Evolutionary conservation across 2,113 vertebrate species (phyloP).

Genomic region (Oncorhynchus keta): DNA sequence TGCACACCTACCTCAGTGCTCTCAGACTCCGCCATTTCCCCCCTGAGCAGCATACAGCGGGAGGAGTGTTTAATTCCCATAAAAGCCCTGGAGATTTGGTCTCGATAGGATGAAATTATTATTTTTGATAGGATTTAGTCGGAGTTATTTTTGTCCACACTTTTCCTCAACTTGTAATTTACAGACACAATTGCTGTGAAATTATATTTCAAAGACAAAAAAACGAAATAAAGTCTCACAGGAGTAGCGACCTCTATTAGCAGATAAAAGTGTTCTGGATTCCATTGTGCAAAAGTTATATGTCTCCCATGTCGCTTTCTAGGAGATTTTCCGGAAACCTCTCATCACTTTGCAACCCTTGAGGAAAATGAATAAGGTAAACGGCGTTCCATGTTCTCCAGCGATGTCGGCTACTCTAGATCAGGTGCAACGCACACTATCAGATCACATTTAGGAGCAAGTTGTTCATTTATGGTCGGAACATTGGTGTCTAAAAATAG

Average conservation of each 20-base stretch:
- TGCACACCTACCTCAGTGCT: slow-evolving; percentile 86
- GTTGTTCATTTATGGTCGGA: slow-evolving; percentile 51
- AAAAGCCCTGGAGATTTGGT: slow-evolving; percentile 73
- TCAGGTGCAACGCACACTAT: neutral
- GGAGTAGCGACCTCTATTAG: slow-evolving; percentile 32
- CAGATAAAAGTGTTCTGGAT: slow-evolving; percentile 27
- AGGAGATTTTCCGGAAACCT: slow-evolving; percentile 23
- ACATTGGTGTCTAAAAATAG: slow-evolving; percentile 65
- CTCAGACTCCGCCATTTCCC: slow-evolving; percentile 96
- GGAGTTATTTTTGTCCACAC: neutral
- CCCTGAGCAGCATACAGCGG: slow-evolving; percentile 95
- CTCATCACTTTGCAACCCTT: slow-evolving; percentile 44
- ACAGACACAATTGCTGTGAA: slow-evolving; percentile 6
- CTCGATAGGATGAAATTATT: neutral
- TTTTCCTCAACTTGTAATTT: slow-evolving; percentile 33
- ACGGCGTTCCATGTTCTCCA: slow-evolving; percentile 2
- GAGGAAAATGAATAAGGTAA: slow-evolving; percentile 1
- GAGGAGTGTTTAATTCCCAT: slow-evolving; percentile 99
- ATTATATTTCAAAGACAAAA: neutral
- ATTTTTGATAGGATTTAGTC: neutral
- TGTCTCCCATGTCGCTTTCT: slow-evolving; percentile 42
- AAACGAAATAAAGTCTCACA: slow-evolving; percentile 50
- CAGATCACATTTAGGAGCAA: slow-evolving; percentile 16
- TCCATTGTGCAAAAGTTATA: slow-evolving; percentile 74
- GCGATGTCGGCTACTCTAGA: neutral